A percentile compares a stretch with the other conserved stretches of the same genome.
Evolutionary conservation across 2,888 invertebrate genomes (phyloP).

Genomic region (Andricus quercusramuli): DNA sequence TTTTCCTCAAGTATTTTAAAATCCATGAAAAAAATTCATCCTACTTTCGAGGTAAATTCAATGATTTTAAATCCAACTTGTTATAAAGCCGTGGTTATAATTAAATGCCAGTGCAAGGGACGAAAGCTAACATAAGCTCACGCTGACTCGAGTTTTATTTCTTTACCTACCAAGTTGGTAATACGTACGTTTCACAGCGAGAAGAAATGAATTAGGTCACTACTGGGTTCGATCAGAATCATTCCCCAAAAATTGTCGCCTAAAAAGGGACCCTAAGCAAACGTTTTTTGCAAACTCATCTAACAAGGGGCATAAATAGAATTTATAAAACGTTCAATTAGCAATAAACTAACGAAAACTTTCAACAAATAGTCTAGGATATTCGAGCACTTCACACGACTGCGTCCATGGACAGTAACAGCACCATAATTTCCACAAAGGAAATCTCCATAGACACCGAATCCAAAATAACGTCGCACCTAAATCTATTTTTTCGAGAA

Average conservation of each 20-base stretch:
- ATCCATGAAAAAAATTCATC: neutral
- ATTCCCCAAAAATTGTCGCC: neutral
- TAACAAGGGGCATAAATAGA: slow-evolving; percentile 35
- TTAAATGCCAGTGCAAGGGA: neutral
- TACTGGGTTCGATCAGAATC: slow-evolving; percentile 23
- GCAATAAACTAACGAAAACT: slow-evolving; percentile 36
- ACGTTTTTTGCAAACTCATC: neutral
- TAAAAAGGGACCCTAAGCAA: neutral
- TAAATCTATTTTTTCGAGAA: slow-evolving; percentile 49
- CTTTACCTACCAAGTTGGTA: slow-evolving; percentile 4
- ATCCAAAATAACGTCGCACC: slow-evolving; percentile 3
- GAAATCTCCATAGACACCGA: neutral
- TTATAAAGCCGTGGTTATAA: neutral
- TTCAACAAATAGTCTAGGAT: slow-evolving; percentile 28
- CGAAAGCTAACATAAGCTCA: slow-evolving; percentile 11
- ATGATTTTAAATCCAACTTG: neutral
- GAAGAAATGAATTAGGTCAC: slow-evolving; percentile 36
- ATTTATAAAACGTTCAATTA: slow-evolving; percentile 32
- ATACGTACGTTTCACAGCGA: neutral
- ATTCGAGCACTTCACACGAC: slow-evolving; percentile 23
- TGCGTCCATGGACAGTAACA: slow-evolving; percentile 7
- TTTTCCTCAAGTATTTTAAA: slow-evolving; percentile 3
- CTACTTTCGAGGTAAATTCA: slow-evolving; percentile 1
- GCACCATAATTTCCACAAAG: slow-evolving; percentile 22
- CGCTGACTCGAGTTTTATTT: slow-evolving; percentile 4